These are phyloP conservation scores for Nipponacmea schrenckii DNA, from an alignment of 2,888 invertebrate species.

Conservation along the genomic window DNA sequence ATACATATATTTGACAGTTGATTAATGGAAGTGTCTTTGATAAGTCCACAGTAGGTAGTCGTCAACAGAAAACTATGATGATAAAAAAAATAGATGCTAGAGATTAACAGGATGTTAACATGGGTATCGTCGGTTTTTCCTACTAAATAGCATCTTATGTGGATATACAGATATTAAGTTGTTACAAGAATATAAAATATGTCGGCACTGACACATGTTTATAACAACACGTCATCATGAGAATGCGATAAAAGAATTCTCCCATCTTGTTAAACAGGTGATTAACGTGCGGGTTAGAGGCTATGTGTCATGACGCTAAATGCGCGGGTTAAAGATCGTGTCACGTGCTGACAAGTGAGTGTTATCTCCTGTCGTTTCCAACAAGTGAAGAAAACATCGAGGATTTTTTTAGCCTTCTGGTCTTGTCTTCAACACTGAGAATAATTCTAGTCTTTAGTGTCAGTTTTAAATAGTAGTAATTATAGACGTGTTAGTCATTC, in stretches of 20 bases:
- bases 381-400: constrained; percentile 3
- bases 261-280: constrained; percentile 5
- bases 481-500: neutral
- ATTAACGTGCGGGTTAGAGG: neutral
- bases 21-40: no score
- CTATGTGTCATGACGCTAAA: constrained; percentile 7
- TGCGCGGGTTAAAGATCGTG: constrained; percentile 7
- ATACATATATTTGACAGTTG: no score
- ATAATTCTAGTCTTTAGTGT: neutral
- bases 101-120: no score
- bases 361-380: constrained; percentile 7
- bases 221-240: neutral
- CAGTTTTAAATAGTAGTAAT: neutral
- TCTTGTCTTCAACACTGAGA: neutral
- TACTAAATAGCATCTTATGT: no score
- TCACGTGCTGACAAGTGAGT: constrained; percentile 7
- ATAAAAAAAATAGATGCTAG: no score
- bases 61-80: no score
- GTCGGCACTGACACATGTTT: constrained; percentile 7
- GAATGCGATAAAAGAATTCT: constrained; percentile 9
- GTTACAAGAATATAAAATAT: neutral
- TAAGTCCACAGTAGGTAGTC: no score
- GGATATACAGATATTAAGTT: no score
- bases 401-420: neutral
- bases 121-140: no score